Percentiles rank a stretch among this genome's conserved stretches.
Evolutionary conservation across 2,888 invertebrate genomes (phyloP).

Genomic region (Metacarcinus magister): DNA sequence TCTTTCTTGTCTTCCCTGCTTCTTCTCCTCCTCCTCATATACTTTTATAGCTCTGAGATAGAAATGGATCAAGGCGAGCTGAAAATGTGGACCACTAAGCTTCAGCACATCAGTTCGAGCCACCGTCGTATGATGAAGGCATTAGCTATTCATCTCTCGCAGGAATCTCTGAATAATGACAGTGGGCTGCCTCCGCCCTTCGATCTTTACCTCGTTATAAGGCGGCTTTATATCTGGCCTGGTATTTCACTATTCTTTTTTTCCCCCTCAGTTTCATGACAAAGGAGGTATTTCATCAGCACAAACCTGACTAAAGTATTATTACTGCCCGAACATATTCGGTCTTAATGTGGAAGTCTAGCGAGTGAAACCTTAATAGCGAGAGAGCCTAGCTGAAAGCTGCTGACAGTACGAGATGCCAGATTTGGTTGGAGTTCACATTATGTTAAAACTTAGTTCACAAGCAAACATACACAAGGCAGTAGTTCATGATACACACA

Average conservation of each 20-base stretch:
- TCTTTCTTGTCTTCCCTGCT: background rate
- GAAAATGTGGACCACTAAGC: background rate
- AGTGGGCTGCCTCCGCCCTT: background rate
- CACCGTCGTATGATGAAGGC: background rate
- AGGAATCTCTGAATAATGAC: background rate
- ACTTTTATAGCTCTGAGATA: background rate
- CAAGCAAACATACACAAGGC: background rate
- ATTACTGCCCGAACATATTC: background rate
- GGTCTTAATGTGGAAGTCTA: background rate
- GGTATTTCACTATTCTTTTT: background rate
- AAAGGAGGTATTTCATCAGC: too few species aligned
- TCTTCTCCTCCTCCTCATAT: background rate
- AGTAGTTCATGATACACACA: background rate
- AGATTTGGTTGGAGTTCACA: background rate
- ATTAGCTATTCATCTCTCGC: background rate
- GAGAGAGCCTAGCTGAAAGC: background rate
- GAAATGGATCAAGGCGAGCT: background rate
- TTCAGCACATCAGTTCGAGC: background rate
- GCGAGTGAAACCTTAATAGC: background rate
- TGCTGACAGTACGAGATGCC: background rate
- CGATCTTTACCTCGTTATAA: background rate
- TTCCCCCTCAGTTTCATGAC: background rate
- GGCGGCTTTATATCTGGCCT: background rate
- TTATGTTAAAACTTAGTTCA: background rate
- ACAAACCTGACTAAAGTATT: background rate